Evolutionary conservation across 2,113 vertebrate species (phyloP), one percentile per base, ranked within the genome.

Genomic region (Ochotona curzoniae): DNA sequence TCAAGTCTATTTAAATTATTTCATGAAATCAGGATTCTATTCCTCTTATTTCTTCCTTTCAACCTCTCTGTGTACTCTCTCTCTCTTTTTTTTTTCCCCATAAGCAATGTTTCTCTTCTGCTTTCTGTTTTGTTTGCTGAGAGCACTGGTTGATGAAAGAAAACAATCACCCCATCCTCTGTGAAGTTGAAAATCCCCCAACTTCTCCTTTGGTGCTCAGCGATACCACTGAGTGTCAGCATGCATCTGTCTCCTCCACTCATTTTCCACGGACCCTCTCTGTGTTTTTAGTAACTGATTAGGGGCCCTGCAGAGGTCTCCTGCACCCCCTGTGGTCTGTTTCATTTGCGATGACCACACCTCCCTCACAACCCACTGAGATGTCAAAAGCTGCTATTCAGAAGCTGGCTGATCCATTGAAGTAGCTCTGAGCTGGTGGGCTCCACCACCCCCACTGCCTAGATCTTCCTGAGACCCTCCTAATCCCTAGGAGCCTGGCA

Each of bases 321-420:
- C 94, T 94, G 67, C 90, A 94, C 96, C 94, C 89, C 91, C 97
- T 81, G 93, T 49, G 74, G 97, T 87, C 93, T 75, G 89, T 95
- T 96, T 96, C 96, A 94, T 94, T 96, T 96, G 91, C 96, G 96
- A 96, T 95, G 96, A 94, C 97, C 97, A 96, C 96, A 95, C 96
- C 96, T 97, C 96, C 93, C 90, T 91, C 84, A 82, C 87, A 82
- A 87, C 96, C 95, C 95, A 96, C 96, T 93, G 96, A 97, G 95
- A 97, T 96, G 97, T 97, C 96, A 96, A 97, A 97, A 95, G 95
- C 97, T 93, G 87, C 96, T 93, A 91, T 95, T 95, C 97, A 91
- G 96, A 87, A 81, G 73, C 91, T 79, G 91, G 81, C 91, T 93
- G 96, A 95, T 95, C 87, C 94, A 91, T 74, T 91, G 94, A 90